phyloP scores from a whole-genome alignment of 2,797 vertebrate species.

The Manis crassicaudata region DNA sequence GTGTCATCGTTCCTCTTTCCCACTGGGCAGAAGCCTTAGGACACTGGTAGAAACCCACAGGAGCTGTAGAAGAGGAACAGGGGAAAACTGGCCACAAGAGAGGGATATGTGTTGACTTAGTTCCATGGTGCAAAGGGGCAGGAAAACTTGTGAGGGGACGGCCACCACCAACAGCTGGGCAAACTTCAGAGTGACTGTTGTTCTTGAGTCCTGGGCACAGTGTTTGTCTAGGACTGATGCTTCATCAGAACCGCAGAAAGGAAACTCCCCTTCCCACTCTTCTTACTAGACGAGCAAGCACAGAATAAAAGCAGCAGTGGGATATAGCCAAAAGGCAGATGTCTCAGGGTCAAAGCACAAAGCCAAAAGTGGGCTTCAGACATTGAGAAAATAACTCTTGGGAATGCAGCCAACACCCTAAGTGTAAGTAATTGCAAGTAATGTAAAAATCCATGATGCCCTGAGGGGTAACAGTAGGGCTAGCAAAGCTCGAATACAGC shows the following conservation, averaged over 20 bases:
- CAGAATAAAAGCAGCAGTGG: background rate
- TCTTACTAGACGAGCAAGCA: background rate
- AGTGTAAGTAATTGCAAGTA: background rate
- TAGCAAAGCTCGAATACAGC: background rate
- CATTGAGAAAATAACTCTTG: background rate
- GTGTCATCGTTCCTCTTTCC: background rate
- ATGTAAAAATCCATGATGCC: background rate
- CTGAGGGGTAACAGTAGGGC: background rate
- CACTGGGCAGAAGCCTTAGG: background rate
- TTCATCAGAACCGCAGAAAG: background rate
- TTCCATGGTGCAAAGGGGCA: rapidly evolving
- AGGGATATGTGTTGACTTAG: no score
- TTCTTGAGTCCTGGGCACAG: no score
- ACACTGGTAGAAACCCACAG: background rate
- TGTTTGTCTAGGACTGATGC: background rate
- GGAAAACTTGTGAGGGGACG: background rate
- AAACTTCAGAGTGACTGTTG: no score
- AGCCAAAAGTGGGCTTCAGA: background rate
- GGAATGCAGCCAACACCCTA: background rate
- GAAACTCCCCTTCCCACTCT: background rate
- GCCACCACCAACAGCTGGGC: no score
- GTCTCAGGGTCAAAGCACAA: background rate
- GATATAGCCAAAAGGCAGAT: background rate
- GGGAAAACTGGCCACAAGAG: background rate
- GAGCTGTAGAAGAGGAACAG: background rate